Evolutionary conservation across 1,140 invertebrate genomes (phyloP).

Genomic region (Panagrolaimus sp.): DNA sequence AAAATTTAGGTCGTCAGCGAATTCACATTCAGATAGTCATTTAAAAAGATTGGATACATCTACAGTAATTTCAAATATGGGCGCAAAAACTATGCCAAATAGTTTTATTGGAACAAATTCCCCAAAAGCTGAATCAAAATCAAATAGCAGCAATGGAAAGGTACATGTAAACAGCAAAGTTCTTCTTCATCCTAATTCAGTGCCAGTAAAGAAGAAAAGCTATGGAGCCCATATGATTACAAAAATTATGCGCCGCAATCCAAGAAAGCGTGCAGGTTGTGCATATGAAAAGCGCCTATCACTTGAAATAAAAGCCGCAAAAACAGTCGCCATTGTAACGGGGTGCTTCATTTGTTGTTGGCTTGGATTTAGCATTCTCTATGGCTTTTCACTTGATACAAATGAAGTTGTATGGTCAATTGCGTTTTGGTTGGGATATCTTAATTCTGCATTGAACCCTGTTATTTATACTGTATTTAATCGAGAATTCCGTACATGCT

Average conservation of each 20-base stretch:
- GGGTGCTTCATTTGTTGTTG: slow-evolving; percentile 92
- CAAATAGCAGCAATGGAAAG: too few species aligned
- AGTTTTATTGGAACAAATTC: background rate
- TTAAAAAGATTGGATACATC: background rate
- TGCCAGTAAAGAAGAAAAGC: slow-evolving; percentile 28
- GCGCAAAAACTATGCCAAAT: background rate
- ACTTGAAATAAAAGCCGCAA: slow-evolving; percentile 67
- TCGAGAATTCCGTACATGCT: slow-evolving; percentile 53
- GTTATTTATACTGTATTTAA: slow-evolving; percentile 57
- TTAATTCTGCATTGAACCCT: slow-evolving; percentile 52
- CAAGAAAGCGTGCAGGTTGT: slow-evolving; percentile 45
- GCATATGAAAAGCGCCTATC: slow-evolving; percentile 57
- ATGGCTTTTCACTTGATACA: slow-evolving; percentile 68
- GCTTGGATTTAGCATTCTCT: slow-evolving; percentile 95
- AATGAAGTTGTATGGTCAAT: slow-evolving; percentile 56
- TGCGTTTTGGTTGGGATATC: slow-evolving; percentile 54
- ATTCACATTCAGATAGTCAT: slow-evolving; percentile 7
- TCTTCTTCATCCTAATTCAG: slow-evolving; percentile 1
- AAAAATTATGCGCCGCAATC: slow-evolving; percentile 36
- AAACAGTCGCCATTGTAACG: slow-evolving; percentile 83
- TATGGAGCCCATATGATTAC: slow-evolving; percentile 34
- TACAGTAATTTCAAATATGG: background rate
- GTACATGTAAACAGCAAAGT: background rate
- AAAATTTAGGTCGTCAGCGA: background rate
- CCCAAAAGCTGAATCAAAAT: too few species aligned